Conservation (phyloP, 1,140 invertebrate species). For the Saccostrea echinata region DNA sequence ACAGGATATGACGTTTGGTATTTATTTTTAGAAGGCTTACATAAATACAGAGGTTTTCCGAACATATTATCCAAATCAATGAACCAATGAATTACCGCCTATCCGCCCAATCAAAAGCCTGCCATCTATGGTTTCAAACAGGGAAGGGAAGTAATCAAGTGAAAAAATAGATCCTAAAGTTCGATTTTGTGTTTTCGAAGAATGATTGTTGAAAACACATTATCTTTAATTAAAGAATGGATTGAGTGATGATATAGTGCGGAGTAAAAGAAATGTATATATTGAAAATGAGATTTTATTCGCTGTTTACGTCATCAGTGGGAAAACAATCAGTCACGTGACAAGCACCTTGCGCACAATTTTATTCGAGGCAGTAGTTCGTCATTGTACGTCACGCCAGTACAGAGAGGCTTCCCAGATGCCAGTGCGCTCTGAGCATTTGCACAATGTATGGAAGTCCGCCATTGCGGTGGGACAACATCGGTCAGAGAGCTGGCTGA, state of each 20-base stretch:
- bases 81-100: background rate
- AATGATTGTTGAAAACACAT: background rate
- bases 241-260: background rate
- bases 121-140: background rate
- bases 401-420: constrained; percentile 78
- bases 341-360: constrained; percentile 52
- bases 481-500: constrained; percentile 75
- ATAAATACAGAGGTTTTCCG: background rate
- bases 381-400: constrained; percentile 77
- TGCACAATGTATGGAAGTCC: constrained; percentile 79
- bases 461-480: constrained; percentile 79
- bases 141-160: background rate
- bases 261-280: background rate
- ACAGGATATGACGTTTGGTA: constrained; percentile 3
- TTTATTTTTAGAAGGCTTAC: background rate
- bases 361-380: constrained; percentile 59
- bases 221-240: background rate
- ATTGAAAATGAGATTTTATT: background rate
- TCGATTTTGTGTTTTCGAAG: background rate
- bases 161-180: constrained; percentile 17
- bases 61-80: background rate
- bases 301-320: constrained; percentile 47
- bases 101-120: background rate
- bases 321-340: constrained; percentile 55
- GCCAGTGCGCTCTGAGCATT: constrained; percentile 76